Conservation (phyloP, 2,113 vertebrate species). For the Rissa tridactyla region DNA sequence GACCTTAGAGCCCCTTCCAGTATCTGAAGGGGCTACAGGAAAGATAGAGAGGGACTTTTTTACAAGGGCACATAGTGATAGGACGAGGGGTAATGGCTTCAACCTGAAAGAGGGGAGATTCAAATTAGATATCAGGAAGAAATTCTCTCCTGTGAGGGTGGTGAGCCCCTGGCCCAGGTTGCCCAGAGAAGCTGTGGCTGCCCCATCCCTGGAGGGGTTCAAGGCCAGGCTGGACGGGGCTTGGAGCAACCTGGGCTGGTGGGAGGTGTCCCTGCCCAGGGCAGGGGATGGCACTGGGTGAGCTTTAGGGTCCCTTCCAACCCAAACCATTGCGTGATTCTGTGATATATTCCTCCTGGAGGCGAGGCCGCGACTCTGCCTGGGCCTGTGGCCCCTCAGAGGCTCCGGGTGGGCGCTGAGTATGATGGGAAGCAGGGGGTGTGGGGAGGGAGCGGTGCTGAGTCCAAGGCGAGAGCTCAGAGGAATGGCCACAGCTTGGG, state of each 20-base stretch:
- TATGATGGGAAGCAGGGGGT: accelerated
- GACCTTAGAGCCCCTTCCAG: background rate
- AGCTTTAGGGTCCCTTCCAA: background rate
- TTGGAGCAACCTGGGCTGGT: background rate
- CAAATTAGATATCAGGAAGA: background rate
- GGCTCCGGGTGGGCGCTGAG: accelerated
- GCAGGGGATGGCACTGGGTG: background rate
- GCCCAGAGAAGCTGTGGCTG: background rate
- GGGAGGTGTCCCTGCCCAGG: background rate
- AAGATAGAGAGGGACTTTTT: too few species aligned
- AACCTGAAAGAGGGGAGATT: background rate
- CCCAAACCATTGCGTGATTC: background rate
- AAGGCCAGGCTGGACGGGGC: background rate
- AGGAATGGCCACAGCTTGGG: accelerated
- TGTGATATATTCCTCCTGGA: background rate
- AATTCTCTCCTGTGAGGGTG: background rate
- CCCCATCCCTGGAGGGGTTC: background rate
- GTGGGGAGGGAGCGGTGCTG: background rate
- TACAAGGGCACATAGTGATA: too few species aligned
- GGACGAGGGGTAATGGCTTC: background rate
- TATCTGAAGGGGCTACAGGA: background rate
- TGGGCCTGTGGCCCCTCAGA: background rate
- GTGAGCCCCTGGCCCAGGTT: background rate
- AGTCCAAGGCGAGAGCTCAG: background rate
- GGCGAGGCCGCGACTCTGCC: accelerated